Percentiles rank a stretch among this genome's conserved stretches.
Conservation (phyloP, 1,140 invertebrate genomes). For the Charaxes varanes region DNA sequence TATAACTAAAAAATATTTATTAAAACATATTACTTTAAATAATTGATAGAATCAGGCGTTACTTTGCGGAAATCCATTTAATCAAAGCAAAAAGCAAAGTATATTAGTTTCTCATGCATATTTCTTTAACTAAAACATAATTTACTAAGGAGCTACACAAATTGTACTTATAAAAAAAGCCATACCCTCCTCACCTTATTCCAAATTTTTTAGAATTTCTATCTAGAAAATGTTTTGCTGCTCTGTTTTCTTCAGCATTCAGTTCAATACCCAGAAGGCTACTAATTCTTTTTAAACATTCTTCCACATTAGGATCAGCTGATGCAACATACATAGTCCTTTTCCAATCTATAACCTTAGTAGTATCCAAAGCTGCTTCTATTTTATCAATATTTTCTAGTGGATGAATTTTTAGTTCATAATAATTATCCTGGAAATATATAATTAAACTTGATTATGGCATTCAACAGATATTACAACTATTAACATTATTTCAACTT, state of each 20-base stretch:
- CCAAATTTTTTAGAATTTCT: slow-evolving; percentile 14
- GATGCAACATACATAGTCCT: slow-evolving; percentile 19
- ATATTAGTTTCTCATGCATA: too few relatives aligned
- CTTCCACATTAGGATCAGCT: slow-evolving; percentile 15
- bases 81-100: too few relatives aligned
- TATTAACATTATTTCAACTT: not conserved
- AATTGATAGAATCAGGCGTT: too few relatives aligned
- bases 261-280: slow-evolving; percentile 9
- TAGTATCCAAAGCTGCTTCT: slow-evolving; percentile 23
- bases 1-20: too few relatives aligned
- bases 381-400: slow-evolving; percentile 18
- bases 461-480: not conserved
- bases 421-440: slow-evolving; percentile 19
- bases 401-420: slow-evolving; percentile 27
- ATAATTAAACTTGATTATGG: not conserved
- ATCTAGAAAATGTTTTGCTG: slow-evolving; percentile 19
- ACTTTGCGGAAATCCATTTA: too few relatives aligned
- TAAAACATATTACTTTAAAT: too few relatives aligned
- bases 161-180: not conserved
- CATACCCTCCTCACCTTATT: slow-evolving; percentile 15
- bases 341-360: slow-evolving; percentile 27
- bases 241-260: slow-evolving; percentile 12
- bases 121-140: not conserved
- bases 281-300: slow-evolving; percentile 16
- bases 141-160: not conserved